A percentile compares a stretch with the other conserved stretches of the same genome.
Conservation (phyloP, 2,888 invertebrate genomes). For the Ypsolopha sequella region DNA sequence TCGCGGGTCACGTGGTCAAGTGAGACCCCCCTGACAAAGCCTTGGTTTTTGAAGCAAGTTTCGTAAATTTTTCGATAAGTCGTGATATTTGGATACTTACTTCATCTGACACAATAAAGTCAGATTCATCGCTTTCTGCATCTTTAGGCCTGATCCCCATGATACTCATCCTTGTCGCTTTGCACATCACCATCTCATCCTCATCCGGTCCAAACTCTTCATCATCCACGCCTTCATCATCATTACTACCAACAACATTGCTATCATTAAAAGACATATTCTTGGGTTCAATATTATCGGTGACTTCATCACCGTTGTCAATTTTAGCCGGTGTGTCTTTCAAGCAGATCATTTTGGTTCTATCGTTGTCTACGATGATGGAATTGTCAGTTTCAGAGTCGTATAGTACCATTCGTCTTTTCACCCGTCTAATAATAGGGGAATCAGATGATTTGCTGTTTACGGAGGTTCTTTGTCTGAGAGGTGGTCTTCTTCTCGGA, state of each 20-base stretch:
- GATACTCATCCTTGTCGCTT: conserved; percentile 62
- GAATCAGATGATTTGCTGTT: conserved; percentile 19
- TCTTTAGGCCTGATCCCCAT: conserved; percentile 53
- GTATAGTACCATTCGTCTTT: conserved; percentile 41
- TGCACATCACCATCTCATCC: conserved; percentile 54
- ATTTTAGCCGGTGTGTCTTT: conserved; percentile 49
- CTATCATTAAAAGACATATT: conserved; percentile 9
- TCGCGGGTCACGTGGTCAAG: too few relatives aligned
- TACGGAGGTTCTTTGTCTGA: conserved; percentile 13
- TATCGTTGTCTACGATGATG: conserved; percentile 42
- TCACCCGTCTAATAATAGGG: conserved; percentile 32
- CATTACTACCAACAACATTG: conserved; percentile 8
- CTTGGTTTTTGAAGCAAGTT: background rate
- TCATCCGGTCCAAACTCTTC: conserved; percentile 41
- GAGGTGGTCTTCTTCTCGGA: conserved; percentile 30
- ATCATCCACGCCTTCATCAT: conserved; percentile 11
- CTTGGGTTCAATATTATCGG: background rate
- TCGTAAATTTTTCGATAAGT: background rate
- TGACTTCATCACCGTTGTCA: background rate
- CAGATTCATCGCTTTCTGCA: conserved; percentile 52
- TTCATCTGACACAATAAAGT: conserved; percentile 58
- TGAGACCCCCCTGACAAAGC: too few relatives aligned
- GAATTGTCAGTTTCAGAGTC: conserved; percentile 60
- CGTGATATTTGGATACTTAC: conserved; percentile 26
- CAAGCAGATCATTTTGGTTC: conserved; percentile 35